These are phyloP conservation scores for Martes martes DNA, from an alignment of 2,113 vertebrate species.

Conservation along the genomic window DNA sequence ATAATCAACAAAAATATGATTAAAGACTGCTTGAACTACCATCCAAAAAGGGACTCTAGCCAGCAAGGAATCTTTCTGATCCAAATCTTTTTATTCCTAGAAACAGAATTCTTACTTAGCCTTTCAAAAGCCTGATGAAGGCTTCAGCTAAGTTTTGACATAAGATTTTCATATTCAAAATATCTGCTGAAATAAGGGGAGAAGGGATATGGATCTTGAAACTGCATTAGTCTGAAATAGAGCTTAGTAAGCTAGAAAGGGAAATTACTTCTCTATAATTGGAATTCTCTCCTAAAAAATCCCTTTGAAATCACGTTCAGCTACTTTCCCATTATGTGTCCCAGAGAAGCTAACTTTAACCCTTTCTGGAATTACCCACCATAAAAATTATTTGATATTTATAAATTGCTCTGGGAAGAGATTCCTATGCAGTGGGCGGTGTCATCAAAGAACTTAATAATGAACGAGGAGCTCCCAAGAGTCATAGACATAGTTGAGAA, in stretches of 20 bases:
- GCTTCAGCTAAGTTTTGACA: constrained; percentile 81
- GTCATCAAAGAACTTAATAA: constrained; percentile 16
- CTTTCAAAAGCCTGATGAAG: constrained; percentile 81
- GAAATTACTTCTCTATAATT: constrained; percentile 73
- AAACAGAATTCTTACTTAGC: constrained; percentile 86
- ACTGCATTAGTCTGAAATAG: constrained; percentile 68
- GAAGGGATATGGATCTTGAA: constrained; percentile 74
- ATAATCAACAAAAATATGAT: constrained; percentile 89
- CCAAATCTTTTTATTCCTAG: constrained; percentile 83
- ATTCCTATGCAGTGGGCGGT: neutral
- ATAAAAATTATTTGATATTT: neutral
- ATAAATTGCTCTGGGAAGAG: constrained; percentile 21
- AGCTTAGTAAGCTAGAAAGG: constrained; percentile 70
- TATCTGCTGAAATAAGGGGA: constrained; percentile 74
- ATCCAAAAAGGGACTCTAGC: constrained; percentile 76
- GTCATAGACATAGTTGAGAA: neutral
- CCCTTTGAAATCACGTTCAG: constrained; percentile 75
- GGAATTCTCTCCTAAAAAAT: constrained; percentile 70
- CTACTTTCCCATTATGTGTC: constrained; percentile 25
- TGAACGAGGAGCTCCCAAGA: neutral
- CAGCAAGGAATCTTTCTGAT: constrained; percentile 84
- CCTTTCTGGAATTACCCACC: constrained; percentile 46
- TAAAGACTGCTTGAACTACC: constrained; percentile 83
- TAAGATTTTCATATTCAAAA: constrained; percentile 81
- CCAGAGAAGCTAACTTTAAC: constrained; percentile 59